Evolutionary conservation across 1,140 invertebrate genomes (phyloP).

Genomic region (Pogonus chalceus): DNA sequence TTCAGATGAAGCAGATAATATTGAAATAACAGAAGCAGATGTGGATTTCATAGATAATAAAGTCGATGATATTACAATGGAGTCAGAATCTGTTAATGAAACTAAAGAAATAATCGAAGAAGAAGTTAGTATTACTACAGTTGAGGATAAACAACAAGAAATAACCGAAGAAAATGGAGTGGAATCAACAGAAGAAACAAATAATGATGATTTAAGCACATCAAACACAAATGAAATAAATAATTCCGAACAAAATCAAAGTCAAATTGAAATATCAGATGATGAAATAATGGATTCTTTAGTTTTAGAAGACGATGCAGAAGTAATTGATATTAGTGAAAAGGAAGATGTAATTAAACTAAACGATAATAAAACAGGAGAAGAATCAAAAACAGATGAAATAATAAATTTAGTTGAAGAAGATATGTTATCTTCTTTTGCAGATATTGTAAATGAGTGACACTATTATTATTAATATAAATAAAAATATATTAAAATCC

Average conservation of each 20-base stretch:
- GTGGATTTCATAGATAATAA: too few relatives aligned
- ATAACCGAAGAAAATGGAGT: too few relatives aligned
- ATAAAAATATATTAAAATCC: constrained; percentile 5
- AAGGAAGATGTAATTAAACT: too few relatives aligned
- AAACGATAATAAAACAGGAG: neutral
- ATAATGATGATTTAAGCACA: neutral
- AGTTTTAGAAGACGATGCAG: neutral
- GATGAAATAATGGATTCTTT: neutral
- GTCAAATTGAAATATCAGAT: constrained; percentile 1
- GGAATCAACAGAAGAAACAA: too few relatives aligned
- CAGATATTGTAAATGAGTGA: neutral
- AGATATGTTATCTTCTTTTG: neutral
- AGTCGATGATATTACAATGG: too few relatives aligned
- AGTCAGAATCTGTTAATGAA: too few relatives aligned
- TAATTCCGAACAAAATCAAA: neutral
- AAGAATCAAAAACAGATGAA: neutral
- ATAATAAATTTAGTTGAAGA: neutral
- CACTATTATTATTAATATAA: neutral
- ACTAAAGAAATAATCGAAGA: too few relatives aligned
- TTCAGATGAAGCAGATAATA: too few relatives aligned
- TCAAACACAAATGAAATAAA: neutral
- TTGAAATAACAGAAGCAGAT: too few relatives aligned
- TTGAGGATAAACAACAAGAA: too few relatives aligned
- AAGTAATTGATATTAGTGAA: neutral
- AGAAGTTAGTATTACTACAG: too few relatives aligned